Evolutionary conservation across 2,888 invertebrate species (phyloP), one percentile per base, ranked within the genome.

Genomic region (Drosophila atripex): DNA sequence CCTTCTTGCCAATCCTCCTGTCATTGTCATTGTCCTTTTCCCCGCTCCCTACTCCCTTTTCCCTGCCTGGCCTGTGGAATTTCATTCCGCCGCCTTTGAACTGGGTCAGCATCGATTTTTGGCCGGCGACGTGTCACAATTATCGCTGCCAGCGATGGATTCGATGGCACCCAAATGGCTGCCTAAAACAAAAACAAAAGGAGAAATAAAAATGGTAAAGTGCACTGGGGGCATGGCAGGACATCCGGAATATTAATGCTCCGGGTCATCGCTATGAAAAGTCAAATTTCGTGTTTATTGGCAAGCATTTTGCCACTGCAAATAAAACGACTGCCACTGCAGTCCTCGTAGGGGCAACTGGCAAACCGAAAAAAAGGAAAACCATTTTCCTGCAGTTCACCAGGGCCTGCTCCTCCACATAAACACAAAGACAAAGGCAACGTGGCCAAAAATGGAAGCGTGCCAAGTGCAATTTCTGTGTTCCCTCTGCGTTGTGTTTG

Each of bases 51-150:
- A 2, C 21, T 23, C 5, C 2, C 16, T 45, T 23, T n/a, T 11
- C n/a, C 45, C 46, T 54, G 49, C 45, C 35, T 16, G 5, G 35
- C 32, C 21, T 12, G 45, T 45, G 45, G 52, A 55, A 66, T 18
- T 63, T 65, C 46, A 61, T 61, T 70, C 58, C 54, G 41, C 63
- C 72, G 65, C 25, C 58, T 66, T 53, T 80, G 55, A 84, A 88
- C 84, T 84, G 86, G 84, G 84, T 84, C 84, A 88, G 59, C 88
- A 84, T 84, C 84, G 87, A 88, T 88, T 88, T 88, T 84, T 66
- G 71, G 54, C 56, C 64, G 68, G 82, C 78, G 74, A 78, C 78
- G 86, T 88, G 85, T 84, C 78, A 78, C 80, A 86, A 82, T 88
- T 86, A 80, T 85, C 70, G 74, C 55, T 61, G 55, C 65, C 53